Percentiles rank a stretch among this genome's conserved stretches.
Evolutionary conservation across 1,140 invertebrate species (phyloP).

Genomic region (Orussus abietinus): DNA sequence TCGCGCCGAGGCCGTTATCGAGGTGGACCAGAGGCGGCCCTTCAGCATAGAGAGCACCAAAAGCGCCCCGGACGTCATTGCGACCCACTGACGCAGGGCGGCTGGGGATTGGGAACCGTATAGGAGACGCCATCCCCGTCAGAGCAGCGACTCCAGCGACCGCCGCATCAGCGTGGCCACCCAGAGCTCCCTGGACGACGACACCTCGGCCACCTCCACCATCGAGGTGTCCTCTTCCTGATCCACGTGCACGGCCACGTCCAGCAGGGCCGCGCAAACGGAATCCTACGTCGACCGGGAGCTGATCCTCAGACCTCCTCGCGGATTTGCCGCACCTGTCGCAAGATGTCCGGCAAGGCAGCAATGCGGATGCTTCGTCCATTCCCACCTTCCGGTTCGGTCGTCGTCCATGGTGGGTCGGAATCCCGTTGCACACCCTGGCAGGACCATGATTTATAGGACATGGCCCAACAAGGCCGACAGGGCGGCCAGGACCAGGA

Average conservation of each 20-base stretch:
- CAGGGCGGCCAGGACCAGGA: slow-evolving; percentile 16
- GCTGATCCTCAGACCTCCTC: slow-evolving; percentile 33
- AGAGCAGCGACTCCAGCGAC: slow-evolving; percentile 16
- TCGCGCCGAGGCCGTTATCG: slow-evolving; percentile 64
- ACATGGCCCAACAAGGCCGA: slow-evolving; percentile 37
- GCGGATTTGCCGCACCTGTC: slow-evolving; percentile 26
- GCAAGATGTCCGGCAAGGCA: slow-evolving; percentile 22
- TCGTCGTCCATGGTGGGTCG: too few species aligned
- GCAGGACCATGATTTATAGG: too few species aligned
- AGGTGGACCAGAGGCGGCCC: slow-evolving; percentile 61
- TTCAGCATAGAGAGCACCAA: slow-evolving; percentile 76
- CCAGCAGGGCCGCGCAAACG: slow-evolving; percentile 9
- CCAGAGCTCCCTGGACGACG: slow-evolving; percentile 45
- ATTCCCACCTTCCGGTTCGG: slow-evolving; percentile 29
- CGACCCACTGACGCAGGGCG: slow-evolving; percentile 69
- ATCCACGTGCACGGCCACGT: slow-evolving; percentile 28
- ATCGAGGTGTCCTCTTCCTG: slow-evolving; percentile 38
- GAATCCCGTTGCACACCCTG: too few species aligned
- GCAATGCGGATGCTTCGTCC: slow-evolving; percentile 33
- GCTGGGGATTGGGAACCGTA: slow-evolving; percentile 58
- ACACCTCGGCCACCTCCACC: slow-evolving; percentile 30
- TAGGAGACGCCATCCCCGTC: slow-evolving; percentile 56
- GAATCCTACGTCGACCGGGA: not conserved
- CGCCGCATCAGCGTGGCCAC: slow-evolving; percentile 35
- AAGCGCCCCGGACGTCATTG: slow-evolving; percentile 83